These are phyloP conservation scores for Phenganax stokvisi DNA, from an alignment of 92 coral and sea anemone species.

Conservation along the genomic window DNA sequence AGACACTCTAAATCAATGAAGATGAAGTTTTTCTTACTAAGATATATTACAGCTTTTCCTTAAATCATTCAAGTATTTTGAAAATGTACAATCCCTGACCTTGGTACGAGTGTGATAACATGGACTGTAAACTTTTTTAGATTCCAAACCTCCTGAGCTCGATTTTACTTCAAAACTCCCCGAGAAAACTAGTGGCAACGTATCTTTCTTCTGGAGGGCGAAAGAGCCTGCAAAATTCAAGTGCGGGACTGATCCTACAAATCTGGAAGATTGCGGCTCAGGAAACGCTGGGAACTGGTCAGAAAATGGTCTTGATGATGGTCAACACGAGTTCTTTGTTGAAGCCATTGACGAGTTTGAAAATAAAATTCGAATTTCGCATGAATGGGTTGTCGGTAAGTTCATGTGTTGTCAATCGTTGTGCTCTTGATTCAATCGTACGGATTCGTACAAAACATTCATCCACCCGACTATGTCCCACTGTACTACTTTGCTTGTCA, in stretches of 20 bases:
- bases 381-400: conserved; percentile 67
- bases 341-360: conserved; percentile 66
- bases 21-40: no score
- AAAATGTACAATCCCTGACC: no score
- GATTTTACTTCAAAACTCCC: conserved; percentile 8
- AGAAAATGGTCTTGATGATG: conserved; percentile 44
- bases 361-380: conserved; percentile 42
- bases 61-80: not conserved
- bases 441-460: no score
- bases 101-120: not conserved
- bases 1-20: no score
- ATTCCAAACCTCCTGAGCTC: conserved; percentile 27
- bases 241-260: not conserved
- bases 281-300: conserved; percentile 8
- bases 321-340: conserved; percentile 54
- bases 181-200: not conserved
- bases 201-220: conserved; percentile 10
- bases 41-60: no score
- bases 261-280: conserved; percentile 5
- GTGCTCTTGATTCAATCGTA: not conserved
- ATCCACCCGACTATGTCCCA: no score
- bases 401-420: not conserved
- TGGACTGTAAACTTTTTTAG: not conserved
- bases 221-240: conserved; percentile 6
- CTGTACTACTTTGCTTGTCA: no score